A percentile compares a stretch with the other conserved stretches of the same genome.
These are phyloP conservation scores for Esox masquinongy DNA, from an alignment of 2,797 vertebrate species.

Conservation along the genomic window DNA sequence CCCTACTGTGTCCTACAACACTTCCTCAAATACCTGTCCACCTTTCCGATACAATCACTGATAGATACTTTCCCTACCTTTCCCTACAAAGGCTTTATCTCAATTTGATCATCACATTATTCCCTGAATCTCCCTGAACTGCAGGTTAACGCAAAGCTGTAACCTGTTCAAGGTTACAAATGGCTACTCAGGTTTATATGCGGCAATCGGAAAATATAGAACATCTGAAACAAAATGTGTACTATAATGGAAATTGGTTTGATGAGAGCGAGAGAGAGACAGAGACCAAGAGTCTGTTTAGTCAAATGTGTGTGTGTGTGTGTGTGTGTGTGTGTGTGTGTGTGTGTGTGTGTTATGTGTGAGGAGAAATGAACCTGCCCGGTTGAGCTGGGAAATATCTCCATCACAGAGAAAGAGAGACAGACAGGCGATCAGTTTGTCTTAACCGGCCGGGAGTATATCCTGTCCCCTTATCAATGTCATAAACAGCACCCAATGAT, in stretches of 20 bases:
- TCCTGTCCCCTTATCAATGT: background rate
- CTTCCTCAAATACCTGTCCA: background rate
- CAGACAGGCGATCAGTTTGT: background rate
- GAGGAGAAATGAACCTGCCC: background rate
- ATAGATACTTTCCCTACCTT: too few relatives aligned
- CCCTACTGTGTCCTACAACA: background rate
- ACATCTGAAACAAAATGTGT: too few relatives aligned
- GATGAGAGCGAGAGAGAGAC: slow-evolving; percentile 37
- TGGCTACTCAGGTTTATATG: too few relatives aligned
- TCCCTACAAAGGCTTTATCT: too few relatives aligned
- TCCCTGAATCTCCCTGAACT: too few relatives aligned
- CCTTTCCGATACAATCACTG: too few relatives aligned
- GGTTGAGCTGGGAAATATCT: background rate
- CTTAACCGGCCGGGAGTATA: background rate
- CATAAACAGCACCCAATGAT: background rate
- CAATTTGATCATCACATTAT: too few relatives aligned
- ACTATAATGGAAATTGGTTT: slow-evolving; percentile 8
- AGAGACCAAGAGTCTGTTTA: slow-evolving; percentile 36
- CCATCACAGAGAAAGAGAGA: background rate
- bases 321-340: background rate
- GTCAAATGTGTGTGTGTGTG: slow-evolving; percentile 52
- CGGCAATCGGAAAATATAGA: too few relatives aligned
- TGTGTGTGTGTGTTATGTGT: background rate
- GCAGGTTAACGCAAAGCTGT: too few relatives aligned
- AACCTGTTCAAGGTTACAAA: too few relatives aligned